phyloP scores from a whole-genome alignment of 2,113 vertebrate genomes.

The Pseudonaja textilis region DNA sequence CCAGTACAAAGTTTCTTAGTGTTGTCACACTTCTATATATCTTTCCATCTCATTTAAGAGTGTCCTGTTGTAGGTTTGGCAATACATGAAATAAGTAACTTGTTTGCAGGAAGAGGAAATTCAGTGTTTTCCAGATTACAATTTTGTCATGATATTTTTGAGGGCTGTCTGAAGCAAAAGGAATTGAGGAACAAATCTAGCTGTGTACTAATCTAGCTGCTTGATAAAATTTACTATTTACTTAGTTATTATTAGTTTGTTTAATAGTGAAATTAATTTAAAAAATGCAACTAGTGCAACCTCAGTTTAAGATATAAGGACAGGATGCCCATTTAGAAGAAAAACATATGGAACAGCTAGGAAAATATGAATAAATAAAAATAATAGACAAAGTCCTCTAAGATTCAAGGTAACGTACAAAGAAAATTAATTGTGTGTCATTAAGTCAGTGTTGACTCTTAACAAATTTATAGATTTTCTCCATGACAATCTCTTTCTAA shows the following conservation, averaged over 20 bases:
- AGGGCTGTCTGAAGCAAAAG: neutral
- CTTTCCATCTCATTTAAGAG: neutral
- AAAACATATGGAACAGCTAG: neutral
- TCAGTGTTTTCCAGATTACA: neutral
- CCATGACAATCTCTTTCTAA: neutral
- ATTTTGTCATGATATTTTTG: neutral
- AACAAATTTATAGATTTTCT: neutral
- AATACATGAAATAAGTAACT: rapidly evolving
- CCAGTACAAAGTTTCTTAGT: neutral
- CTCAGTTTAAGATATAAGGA: neutral
- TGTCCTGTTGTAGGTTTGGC: neutral
- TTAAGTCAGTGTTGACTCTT: neutral
- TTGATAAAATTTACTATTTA: neutral
- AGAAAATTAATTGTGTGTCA: neutral
- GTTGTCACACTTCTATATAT: neutral
- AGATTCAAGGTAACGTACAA: neutral
- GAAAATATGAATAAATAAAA: neutral
- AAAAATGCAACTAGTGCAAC: neutral
- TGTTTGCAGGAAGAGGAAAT: neutral
- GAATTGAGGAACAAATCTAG: neutral
- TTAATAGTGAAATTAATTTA: neutral
- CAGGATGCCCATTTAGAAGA: neutral
- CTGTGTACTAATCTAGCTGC: rapidly evolving
- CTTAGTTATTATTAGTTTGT: neutral
- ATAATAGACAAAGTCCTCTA: neutral